phyloP scores from a whole-genome alignment of 2,888 invertebrate genomes.

The Oegoconia quadripuncta region DNA sequence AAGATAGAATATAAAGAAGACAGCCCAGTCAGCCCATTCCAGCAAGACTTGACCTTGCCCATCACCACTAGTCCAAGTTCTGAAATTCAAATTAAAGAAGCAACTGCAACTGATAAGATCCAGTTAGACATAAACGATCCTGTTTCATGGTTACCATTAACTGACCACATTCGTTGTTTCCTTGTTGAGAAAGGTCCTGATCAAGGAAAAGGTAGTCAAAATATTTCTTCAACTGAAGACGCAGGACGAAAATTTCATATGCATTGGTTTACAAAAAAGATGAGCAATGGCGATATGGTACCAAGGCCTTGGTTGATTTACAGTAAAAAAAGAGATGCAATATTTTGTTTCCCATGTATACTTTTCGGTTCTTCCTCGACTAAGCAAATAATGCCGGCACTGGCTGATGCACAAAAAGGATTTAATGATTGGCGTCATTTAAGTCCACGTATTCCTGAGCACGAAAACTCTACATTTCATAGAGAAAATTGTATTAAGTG shows the following conservation, averaged over 20 bases:
- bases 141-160: slow-evolving; percentile 8
- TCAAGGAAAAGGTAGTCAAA: slow-evolving; percentile 10
- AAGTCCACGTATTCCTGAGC: slow-evolving; percentile 11
- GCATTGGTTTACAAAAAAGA: slow-evolving; percentile 7
- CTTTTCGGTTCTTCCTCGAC: slow-evolving; percentile 12
- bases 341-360: slow-evolving; percentile 16
- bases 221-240: slow-evolving; percentile 10
- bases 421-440: slow-evolving; percentile 14
- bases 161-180: slow-evolving; percentile 10
- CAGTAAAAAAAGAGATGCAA: slow-evolving; percentile 9
- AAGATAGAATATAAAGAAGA: not conserved
- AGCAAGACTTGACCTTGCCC: slow-evolving; percentile 3
- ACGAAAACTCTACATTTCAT: slow-evolving; percentile 13
- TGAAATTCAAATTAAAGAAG: slow-evolving; percentile 2
- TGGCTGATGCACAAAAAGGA: slow-evolving; percentile 10
- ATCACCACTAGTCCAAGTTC: slow-evolving; percentile 3
- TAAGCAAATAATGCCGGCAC: slow-evolving; percentile 9
- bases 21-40: not conserved
- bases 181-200: slow-evolving; percentile 10
- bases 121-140: slow-evolving; percentile 10
- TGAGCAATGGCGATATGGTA: slow-evolving; percentile 11
- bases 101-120: slow-evolving; percentile 8
- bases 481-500: slow-evolving; percentile 11
- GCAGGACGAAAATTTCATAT: slow-evolving; percentile 10
- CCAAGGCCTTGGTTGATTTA: slow-evolving; percentile 9